Conservation (phyloP, 2,113 vertebrate species). For the Galbula dea region DNA sequence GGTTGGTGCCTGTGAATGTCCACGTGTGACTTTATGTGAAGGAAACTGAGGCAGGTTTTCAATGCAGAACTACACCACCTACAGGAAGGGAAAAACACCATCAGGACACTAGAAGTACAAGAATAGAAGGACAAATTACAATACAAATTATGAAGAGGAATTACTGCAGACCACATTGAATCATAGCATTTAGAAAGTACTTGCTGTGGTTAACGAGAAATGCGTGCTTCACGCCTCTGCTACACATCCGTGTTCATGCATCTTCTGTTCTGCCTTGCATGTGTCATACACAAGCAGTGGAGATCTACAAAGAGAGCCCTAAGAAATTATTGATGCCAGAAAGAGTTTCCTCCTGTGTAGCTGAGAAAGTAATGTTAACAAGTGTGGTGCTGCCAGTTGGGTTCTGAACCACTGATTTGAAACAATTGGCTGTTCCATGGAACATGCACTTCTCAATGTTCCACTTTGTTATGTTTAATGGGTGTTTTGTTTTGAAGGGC, state of each 20-base stretch:
- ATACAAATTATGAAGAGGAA: not conserved
- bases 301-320: not conserved
- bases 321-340: constrained; percentile 4
- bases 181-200: not conserved
- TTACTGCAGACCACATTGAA: not conserved
- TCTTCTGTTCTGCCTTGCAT: not conserved
- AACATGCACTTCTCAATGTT: not conserved
- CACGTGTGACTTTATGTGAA: not conserved
- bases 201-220: not conserved
- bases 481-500: constrained; percentile 37
- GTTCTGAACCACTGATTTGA: not conserved
- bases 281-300: not conserved
- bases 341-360: not conserved
- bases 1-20: not conserved
- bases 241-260: not conserved
- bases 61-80: not conserved
- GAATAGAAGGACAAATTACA: not conserved
- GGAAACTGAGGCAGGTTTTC: not conserved
- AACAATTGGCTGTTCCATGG: not conserved
- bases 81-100: not conserved
- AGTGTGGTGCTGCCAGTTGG: not conserved
- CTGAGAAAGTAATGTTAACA: not conserved
- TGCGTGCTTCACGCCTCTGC: not conserved
- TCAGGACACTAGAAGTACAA: not conserved
- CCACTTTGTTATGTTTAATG: constrained; percentile 37